Evolutionary conservation across 2,113 vertebrate species (phyloP).

Genomic region (Zosterops lateralis): DNA sequence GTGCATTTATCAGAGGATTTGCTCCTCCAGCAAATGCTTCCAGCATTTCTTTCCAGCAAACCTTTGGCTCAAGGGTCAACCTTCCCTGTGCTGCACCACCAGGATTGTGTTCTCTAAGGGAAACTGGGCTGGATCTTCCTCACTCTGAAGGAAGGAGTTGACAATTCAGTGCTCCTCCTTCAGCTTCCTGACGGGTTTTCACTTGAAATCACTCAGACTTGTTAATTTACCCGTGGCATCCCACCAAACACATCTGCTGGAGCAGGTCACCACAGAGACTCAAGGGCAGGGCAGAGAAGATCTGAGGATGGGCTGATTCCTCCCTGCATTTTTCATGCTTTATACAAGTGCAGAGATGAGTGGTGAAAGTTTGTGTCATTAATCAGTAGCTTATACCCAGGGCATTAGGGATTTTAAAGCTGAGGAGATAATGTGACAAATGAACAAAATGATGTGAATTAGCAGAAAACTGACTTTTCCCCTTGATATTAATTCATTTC

Average conservation of each 20-base stretch:
- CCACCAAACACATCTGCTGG: background rate
- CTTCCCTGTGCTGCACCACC: background rate
- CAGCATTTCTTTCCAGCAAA: background rate
- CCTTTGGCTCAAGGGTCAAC: background rate
- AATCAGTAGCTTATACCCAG: slow-evolving; percentile 6
- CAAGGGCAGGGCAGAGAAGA: background rate
- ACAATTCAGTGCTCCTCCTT: background rate
- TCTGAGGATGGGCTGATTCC: background rate
- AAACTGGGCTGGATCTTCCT: background rate
- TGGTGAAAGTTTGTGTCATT: background rate
- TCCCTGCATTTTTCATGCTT: background rate
- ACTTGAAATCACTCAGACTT: background rate
- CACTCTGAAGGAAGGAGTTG: background rate
- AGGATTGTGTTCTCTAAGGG: background rate
- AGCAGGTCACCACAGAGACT: background rate
- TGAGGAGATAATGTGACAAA: slow-evolving; percentile 9
- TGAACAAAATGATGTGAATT: slow-evolving; percentile 9
- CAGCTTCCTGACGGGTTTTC: background rate
- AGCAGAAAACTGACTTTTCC: slow-evolving; percentile 8
- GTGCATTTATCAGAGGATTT: background rate
- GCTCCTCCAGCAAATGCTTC: background rate
- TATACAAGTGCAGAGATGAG: background rate
- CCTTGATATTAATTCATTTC: slow-evolving; percentile 4
- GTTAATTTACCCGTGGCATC: background rate
- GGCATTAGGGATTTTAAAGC: background rate